Evolutionary conservation across 2,888 invertebrate species (phyloP).

Genomic region (Thera britannica): DNA sequence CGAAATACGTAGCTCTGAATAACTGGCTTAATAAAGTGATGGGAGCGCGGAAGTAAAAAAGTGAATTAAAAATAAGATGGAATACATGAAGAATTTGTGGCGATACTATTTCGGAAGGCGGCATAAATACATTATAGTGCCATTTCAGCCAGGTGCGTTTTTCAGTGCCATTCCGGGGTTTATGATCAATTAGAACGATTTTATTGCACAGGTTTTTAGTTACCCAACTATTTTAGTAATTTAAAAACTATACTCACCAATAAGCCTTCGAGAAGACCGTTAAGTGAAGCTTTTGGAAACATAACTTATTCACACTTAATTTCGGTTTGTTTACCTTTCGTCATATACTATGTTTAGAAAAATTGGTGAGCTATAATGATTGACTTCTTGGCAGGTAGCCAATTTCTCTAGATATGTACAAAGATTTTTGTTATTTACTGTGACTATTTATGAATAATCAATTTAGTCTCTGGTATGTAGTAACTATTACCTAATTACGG

Average conservation of each 20-base stretch:
- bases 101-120: slow-evolving; percentile 66
- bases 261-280: too few relatives aligned
- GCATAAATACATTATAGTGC: slow-evolving; percentile 71
- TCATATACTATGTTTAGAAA: not conserved
- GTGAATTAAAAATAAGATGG: slow-evolving; percentile 54
- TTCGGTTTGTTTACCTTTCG: slow-evolving; percentile 3
- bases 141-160: slow-evolving; percentile 73
- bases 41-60: slow-evolving; percentile 25
- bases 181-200: slow-evolving; percentile 2
- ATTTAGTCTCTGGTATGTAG: not conserved
- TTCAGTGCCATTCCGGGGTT: slow-evolving; percentile 2
- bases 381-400: slow-evolving; percentile 57
- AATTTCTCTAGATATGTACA: slow-evolving; percentile 32
- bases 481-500: too few relatives aligned
- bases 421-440: not conserved
- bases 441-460: too few relatives aligned
- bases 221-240: not conserved
- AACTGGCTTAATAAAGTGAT: slow-evolving; percentile 41
- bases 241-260: too few relatives aligned
- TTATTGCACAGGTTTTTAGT: not conserved
- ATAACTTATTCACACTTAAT: not conserved
- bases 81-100: slow-evolving; percentile 73
- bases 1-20: slow-evolving; percentile 33
- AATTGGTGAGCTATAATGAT: slow-evolving; percentile 27
- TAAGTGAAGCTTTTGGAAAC: too few relatives aligned